Evolutionary conservation across 2,888 invertebrate species (phyloP).

Genomic region (Apamea monoglypha): DNA sequence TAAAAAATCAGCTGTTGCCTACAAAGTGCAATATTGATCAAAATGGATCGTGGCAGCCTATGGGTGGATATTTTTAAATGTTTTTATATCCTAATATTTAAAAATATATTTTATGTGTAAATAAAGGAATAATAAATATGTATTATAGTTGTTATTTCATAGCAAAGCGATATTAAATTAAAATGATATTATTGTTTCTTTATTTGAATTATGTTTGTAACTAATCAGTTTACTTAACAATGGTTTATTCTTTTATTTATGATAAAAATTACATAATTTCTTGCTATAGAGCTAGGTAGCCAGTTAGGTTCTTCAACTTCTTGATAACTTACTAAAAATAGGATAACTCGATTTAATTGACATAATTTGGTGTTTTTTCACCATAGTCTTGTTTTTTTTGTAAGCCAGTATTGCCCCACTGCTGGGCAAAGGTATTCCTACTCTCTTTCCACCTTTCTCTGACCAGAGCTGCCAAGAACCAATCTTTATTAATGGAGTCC

Average conservation of each 20-base stretch:
- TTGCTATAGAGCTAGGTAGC: background rate
- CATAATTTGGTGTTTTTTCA: background rate
- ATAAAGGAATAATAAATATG: background rate
- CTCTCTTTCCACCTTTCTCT: background rate
- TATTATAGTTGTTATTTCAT: background rate
- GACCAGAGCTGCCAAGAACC: background rate
- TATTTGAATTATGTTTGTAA: conserved; percentile 11
- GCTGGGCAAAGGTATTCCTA: background rate
- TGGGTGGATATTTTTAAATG: too few species aligned
- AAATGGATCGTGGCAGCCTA: too few species aligned
- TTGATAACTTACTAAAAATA: background rate
- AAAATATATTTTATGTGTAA: too few species aligned
- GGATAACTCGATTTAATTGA: background rate
- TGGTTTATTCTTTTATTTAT: background rate
- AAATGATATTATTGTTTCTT: conserved; percentile 7
- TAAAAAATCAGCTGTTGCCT: too few species aligned
- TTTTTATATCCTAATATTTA: too few species aligned
- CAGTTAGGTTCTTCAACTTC: background rate
- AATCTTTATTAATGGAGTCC: background rate
- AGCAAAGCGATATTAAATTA: conserved; percentile 1
- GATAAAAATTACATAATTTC: background rate
- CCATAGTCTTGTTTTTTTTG: background rate
- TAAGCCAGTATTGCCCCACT: background rate
- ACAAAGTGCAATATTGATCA: too few species aligned
- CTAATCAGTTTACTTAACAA: conserved; percentile 6